Evolutionary conservation across 2,888 invertebrate genomes (phyloP).

Genomic region (Heliconius ethilla): DNA sequence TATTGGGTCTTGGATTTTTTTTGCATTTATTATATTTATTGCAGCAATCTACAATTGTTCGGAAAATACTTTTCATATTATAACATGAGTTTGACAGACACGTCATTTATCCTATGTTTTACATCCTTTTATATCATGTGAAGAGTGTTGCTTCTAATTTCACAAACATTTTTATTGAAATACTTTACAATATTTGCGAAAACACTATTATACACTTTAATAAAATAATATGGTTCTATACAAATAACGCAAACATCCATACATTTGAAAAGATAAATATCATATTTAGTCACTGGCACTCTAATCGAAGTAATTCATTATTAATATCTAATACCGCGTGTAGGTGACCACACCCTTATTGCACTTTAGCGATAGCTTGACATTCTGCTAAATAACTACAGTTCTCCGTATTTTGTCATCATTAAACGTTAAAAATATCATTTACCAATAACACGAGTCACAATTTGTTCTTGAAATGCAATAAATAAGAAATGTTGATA

Average conservation of each 20-base stretch:
- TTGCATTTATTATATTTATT: no score
- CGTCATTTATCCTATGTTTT: no score
- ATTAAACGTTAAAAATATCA: conserved; percentile 19
- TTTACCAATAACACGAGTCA: conserved; percentile 13
- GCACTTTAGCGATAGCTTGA: conserved; percentile 22
- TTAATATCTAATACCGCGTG: conserved; percentile 1
- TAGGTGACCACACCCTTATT: conserved; percentile 21
- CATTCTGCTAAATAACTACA: conserved; percentile 22
- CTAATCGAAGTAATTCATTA: conserved; percentile 15
- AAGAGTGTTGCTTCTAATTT: background rate
- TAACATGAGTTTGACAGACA: no score
- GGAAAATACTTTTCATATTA: no score
- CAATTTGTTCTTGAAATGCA: conserved; percentile 18
- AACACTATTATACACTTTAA: background rate
- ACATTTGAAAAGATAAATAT: conserved; percentile 7
- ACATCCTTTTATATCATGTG: background rate
- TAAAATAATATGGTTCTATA: background rate
- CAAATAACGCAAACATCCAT: background rate
- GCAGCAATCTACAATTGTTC: no score
- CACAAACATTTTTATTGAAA: background rate
- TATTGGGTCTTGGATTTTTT: no score
- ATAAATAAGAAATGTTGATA: conserved; percentile 15
- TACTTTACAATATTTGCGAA: background rate
- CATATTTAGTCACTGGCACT: conserved; percentile 13
- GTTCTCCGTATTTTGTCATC: conserved; percentile 13